Percentiles rank a stretch among this genome's conserved stretches.
Conservation (phyloP, 92 coral and sea anemone species). For the Metridium senile region DNA sequence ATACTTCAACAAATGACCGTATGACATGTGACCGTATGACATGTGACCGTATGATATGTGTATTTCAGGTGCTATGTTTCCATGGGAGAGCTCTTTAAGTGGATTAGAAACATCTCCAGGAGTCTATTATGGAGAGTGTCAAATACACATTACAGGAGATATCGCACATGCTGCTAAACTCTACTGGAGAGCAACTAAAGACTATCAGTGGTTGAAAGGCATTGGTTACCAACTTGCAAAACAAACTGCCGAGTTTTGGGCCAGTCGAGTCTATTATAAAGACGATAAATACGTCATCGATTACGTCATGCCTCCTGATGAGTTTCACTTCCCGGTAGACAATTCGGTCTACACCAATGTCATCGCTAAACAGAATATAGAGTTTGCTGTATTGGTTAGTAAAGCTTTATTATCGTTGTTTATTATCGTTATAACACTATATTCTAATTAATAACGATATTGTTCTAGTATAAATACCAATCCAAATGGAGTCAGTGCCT, state of each 20-base stretch:
- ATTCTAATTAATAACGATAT: too few species aligned
- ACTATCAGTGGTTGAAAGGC: conserved; percentile 61
- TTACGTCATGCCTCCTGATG: conserved; percentile 90
- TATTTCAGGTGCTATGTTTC: conserved; percentile 82
- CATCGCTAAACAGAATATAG: conserved; percentile 75
- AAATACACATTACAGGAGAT: conserved; percentile 80
- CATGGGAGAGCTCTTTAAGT: conserved; percentile 85
- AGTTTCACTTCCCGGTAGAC: conserved; percentile 83
- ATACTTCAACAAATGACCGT: neutral
- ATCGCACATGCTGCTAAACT: conserved; percentile 85
- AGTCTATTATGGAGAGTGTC: conserved; percentile 67
- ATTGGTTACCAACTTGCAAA: conserved; percentile 72
- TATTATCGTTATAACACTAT: too few species aligned
- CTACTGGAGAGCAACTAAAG: conserved; percentile 78
- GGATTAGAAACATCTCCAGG: conserved; percentile 88
- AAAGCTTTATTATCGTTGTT: too few species aligned
- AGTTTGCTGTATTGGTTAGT: conserved; percentile 67
- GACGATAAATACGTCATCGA: conserved; percentile 59
- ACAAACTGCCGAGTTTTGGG: conserved; percentile 90
- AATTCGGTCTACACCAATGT: conserved; percentile 84
- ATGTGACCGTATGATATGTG: neutral
- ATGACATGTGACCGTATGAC: neutral
- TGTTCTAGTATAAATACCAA: too few species aligned
- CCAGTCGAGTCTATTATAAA: conserved; percentile 72
- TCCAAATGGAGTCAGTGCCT: too few species aligned